Conservation (phyloP, 2,888 invertebrate genomes). For the Trachelus tabidus region DNA sequence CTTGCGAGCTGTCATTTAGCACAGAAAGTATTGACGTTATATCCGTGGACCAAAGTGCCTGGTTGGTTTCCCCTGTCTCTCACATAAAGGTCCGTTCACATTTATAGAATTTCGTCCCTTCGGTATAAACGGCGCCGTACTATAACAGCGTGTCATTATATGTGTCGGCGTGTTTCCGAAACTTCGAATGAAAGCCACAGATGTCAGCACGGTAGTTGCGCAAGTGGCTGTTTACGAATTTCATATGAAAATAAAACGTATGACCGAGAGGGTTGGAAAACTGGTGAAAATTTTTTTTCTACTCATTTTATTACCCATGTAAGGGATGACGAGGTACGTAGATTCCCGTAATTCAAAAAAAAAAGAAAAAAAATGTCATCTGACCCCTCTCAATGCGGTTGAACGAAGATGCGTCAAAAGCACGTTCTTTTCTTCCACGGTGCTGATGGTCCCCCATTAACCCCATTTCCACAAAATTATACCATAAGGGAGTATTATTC, state of each 20-base stretch:
- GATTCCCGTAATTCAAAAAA: background rate
- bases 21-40: background rate
- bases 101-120: background rate
- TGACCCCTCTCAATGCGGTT: background rate
- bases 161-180: background rate
- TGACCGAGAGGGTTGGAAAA: background rate
- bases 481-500: background rate
- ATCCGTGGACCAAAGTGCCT: background rate
- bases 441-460: background rate
- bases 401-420: background rate
- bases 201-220: background rate
- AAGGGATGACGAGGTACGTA: background rate
- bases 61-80: background rate
- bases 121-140: background rate
- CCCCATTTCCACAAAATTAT: background rate
- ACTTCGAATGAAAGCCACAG: background rate
- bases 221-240: background rate
- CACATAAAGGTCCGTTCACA: background rate
- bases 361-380: background rate
- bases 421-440: background rate
- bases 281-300: background rate
- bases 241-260: background rate
- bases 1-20: background rate
- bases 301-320: background rate
- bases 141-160: background rate